Conservation (phyloP, 2,888 invertebrate species). For the Prosapia bicincta region DNA sequence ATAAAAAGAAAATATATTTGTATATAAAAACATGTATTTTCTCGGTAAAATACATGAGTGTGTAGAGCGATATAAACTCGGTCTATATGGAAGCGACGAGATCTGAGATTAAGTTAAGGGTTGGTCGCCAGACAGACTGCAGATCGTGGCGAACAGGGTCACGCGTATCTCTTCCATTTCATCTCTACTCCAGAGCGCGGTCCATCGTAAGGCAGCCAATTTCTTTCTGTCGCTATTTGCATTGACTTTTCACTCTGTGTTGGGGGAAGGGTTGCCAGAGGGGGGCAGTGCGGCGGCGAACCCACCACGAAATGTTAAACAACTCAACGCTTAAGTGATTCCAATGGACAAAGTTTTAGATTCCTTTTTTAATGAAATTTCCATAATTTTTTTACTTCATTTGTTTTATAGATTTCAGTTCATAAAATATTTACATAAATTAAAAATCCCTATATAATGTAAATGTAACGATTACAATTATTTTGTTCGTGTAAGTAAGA, state of each 20-base stretch:
- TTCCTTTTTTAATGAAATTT: too few species aligned
- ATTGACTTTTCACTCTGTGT: slow-evolving; percentile 3
- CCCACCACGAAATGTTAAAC: background rate
- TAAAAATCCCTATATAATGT: too few species aligned
- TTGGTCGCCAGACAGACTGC: background rate
- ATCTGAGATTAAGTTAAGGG: background rate
- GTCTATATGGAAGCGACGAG: background rate
- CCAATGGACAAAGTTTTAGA: background rate
- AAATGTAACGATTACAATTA: too few species aligned
- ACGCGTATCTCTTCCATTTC: slow-evolving; percentile 14
- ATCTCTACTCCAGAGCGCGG: slow-evolving; percentile 1
- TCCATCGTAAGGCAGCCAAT: slow-evolving; percentile 15
- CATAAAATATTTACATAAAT: too few species aligned
- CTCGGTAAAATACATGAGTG: too few species aligned
- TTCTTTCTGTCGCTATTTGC: slow-evolving; percentile 9
- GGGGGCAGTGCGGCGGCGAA: background rate
- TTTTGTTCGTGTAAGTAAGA: too few species aligned
- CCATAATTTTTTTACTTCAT: too few species aligned
- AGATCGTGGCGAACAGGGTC: background rate
- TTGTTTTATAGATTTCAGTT: too few species aligned
- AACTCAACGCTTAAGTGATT: background rate
- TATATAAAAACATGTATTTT: too few species aligned
- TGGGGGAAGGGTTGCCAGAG: background rate
- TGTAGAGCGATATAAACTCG: background rate
- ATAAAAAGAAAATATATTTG: too few species aligned